A percentile compares a stretch with the other conserved stretches of the same genome.
These are phyloP conservation scores for Pachypeltis micranthus DNA, from an alignment of 1,140 invertebrate genomes.

Conservation along the genomic window DNA sequence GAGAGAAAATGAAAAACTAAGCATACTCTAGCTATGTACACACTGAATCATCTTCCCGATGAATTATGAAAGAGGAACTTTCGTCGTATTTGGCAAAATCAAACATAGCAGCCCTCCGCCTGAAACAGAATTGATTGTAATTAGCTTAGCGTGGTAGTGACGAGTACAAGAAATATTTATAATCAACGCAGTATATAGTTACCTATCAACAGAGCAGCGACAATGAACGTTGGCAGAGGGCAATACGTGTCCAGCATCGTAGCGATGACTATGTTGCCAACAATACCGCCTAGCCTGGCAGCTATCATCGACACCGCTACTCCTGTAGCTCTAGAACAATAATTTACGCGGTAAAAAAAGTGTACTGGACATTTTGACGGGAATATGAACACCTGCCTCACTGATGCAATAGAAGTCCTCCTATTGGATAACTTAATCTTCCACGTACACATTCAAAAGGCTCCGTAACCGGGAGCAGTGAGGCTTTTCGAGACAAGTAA, in stretches of 20 bases:
- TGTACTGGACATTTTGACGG: too few species aligned
- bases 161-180: neutral
- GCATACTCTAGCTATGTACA: neutral
- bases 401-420: too few species aligned
- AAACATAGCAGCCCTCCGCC: slow-evolving; percentile 70
- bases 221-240: slow-evolving; percentile 73
- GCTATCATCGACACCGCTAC: slow-evolving; percentile 79
- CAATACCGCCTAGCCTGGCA: slow-evolving; percentile 68
- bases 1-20: neutral
- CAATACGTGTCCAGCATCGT: slow-evolving; percentile 67
- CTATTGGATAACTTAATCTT: too few species aligned
- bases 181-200: slow-evolving; percentile 13
- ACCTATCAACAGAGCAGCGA: slow-evolving; percentile 62
- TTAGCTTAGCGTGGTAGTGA: neutral
- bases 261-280: slow-evolving; percentile 76
- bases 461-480: too few species aligned
- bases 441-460: too few species aligned
- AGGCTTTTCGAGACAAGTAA: too few species aligned
- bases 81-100: slow-evolving; percentile 72
- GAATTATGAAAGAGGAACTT: slow-evolving; percentile 61
- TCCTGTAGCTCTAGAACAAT: slow-evolving; percentile 72
- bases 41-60: neutral
- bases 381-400: too few species aligned
- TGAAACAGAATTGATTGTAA: slow-evolving; percentile 29
- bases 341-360: too few species aligned